Evolutionary conservation across 2,797 vertebrate genomes (phyloP), one percentile per base, ranked within the genome.

Genomic region (Coendou prehensilis): DNA sequence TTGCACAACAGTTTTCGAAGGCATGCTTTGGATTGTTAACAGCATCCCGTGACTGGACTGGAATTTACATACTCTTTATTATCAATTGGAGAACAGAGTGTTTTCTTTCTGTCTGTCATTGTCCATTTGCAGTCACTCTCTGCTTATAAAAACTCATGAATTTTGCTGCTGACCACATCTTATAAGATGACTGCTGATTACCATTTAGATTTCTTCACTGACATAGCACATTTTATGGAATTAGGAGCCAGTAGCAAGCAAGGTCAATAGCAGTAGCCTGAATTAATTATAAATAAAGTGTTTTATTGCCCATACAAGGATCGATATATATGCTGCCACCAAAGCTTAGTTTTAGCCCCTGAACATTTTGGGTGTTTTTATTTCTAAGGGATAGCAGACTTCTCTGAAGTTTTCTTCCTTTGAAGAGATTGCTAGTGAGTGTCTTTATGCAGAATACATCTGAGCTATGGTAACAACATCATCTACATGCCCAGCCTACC

Each of bases 271-370:
- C n/a, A 78, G 23, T 56, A 92, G n/a, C 80, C 94, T 86, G 59
- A 97, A 94, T 96, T 84, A 26, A 57, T 96, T 98, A 84, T 78
- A 97, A 98, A 67, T 61, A 90, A 98, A 96, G 96, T 97, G 9
- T 90, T 97, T 98, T 90, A 37, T 71, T 96, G 88, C 63, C 57
- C 6, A 93, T 15, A 22, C 14, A 73, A 52, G 73, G 45, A 93
- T 95, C 56, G 63, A 81, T 88, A 79, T 64, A 23, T 86, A 45
- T 61, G 41, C 23, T 88, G 17, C 63, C 56, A 78, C 57, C 76
- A 82, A 97, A 86, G 20, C 50, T 91, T 87, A 73, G 33, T 93
- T 92, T 26, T 82, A 78, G 2, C 22, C 56, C 28, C 26, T 64
- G 47, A 41, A 50, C 4, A 14, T 63, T 78, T n/a, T 52, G 30